Conservation (phyloP, 2,797 vertebrate genomes). For the Acanthiza pusilla region DNA sequence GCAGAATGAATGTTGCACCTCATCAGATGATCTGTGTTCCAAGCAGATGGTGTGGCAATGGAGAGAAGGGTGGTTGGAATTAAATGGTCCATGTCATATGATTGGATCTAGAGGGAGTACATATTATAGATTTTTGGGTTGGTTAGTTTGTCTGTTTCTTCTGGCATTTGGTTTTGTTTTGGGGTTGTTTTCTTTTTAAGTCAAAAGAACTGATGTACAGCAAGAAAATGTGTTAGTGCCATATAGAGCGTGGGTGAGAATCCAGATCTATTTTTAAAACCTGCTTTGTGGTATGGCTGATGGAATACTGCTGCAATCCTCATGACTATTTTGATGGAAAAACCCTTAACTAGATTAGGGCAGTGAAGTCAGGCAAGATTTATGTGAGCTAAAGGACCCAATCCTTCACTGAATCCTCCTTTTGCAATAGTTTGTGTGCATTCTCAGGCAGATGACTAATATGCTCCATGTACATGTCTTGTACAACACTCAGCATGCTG, state of each 20-base stretch:
- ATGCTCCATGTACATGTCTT: neutral
- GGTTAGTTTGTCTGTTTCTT: neutral
- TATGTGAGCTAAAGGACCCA: neutral
- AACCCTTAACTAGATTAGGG: neutral
- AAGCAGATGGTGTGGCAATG: neutral
- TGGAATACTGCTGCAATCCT: neutral
- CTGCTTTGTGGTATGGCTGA: neutral
- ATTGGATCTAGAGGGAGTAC: neutral
- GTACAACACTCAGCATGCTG: neutral
- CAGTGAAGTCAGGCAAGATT: neutral
- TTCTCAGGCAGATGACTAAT: neutral
- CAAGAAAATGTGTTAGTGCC: neutral
- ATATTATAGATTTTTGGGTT: neutral
- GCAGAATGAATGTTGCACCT: neutral
- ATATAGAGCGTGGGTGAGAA: neutral
- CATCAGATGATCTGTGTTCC: neutral
- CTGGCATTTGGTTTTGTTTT: neutral
- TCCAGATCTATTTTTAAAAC: neutral
- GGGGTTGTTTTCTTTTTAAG: neutral
- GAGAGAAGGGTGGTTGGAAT: neutral
- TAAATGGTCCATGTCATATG: neutral
- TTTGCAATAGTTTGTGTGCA: neutral
- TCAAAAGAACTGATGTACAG: neutral
- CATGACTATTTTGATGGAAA: constrained; percentile 22
- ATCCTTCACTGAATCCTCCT: neutral